Evolutionary conservation across 2,797 vertebrate genomes (phyloP), one percentile per base, ranked within the genome.

Genomic region (Clamator glandarius): DNA sequence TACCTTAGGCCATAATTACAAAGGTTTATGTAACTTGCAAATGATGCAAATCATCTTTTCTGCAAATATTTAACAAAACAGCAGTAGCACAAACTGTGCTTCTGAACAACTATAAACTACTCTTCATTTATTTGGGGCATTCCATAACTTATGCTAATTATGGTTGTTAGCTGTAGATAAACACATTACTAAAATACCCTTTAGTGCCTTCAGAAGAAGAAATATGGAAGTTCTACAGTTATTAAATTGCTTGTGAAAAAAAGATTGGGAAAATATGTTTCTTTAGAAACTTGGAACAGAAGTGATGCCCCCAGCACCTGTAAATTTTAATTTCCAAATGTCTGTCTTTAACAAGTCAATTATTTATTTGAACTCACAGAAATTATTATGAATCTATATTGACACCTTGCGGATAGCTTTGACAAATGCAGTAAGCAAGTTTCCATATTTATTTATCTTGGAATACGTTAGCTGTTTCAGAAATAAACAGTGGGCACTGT

Each of bases 1-100:
- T 97, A 97, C 96, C 93, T 97, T 96, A 92, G 95, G 97, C 95
- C 93, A 96, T 97, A 97, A 97, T 97, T 97, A 97, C 96, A 96
- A 97, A 96, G 78, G 79, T 86, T 98, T 95, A 97, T 97, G 80
- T 96, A 97, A 97, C 82, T 97, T 96, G 73, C 75, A 98, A 97
- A 96, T 97, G 87, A 97, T 95, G 89, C 79, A 97, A 94, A 96
- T 96, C 55, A 89, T 94, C 77, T 97, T 97, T 97, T 95, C 87
- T 92, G 86, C 88, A 97, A 97, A 97, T 97, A 97, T 97, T 98
- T 96, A 96, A 92, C 80, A 96, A 96, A 97, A 96, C 76, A 94
- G 29, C 85, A 95, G 80, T 35, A 95, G 84, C 91, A 91, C 46
- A 97, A 96, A 93, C 88, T 86, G 55, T 87, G 77, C 61, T 92